Base-by-base conservation (phyloP, 2,888 invertebrate genomes). In the Agriopis aurantiaria region DNA sequence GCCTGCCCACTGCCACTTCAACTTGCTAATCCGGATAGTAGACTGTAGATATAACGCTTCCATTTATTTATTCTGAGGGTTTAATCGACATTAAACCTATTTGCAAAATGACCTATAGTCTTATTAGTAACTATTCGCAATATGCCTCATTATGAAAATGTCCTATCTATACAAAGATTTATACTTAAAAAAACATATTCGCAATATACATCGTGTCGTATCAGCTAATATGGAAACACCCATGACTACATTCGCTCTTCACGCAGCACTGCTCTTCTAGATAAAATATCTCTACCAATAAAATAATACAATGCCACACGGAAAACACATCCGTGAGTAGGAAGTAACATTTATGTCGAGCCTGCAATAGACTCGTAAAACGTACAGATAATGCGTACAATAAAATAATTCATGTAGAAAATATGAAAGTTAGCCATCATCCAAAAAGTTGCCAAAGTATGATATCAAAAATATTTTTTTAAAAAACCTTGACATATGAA, bases 251-350 rank as follows among this genome's bases (percentile, higher is more conserved):
- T 79, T 80, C 83, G 82, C 83, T 85, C 84, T 84, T 86, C 82
- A 87, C 88, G 85, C 87, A 83, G 71, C 78, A 81, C 77, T 84
- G 72, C 71, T 75, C 68, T 52, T 69, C 80, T 81, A 80, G 80
- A 81, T 82, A 85, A 81, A 80, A 82, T 82, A 80, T 83, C 60
- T 64, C 61, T 62, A 60, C 53, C 67, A 74, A 74, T 74, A 75
- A 73, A 75, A 73, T 67, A 53, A 66, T 55, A 63, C 65, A 69
- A 62, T 49, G 52, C 61, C 53, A 55, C 57, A 59, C 53, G 62
- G 40, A 69, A 66, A 59, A 62, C 53, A 70, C 53, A 66, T 53
- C 51, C 58, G 17, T 59, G 49, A 55, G 65, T 57, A 58, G 53
- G 41, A 58, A 46, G 57, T 66, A 65, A 60, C 49, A 49, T 14